Evolutionary conservation across 2,797 vertebrate genomes (phyloP).

Genomic region (Melanotaenia parkinsoni): DNA sequence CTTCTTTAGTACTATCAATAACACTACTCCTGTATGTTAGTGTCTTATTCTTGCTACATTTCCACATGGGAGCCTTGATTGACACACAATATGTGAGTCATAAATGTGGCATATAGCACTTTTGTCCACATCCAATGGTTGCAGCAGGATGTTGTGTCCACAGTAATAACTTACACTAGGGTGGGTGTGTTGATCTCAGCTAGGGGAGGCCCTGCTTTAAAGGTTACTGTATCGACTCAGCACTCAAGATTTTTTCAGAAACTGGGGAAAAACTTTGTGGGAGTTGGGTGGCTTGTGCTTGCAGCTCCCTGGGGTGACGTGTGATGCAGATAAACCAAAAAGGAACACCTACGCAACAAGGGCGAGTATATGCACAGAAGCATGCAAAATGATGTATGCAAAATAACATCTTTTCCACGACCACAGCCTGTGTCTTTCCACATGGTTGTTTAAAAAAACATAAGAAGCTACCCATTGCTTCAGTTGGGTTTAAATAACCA

Average conservation of each 20-base stretch:
- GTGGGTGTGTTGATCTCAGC: constrained; percentile 47
- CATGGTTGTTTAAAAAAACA: too few species aligned
- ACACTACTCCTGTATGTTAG: constrained; percentile 1
- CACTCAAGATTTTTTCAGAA: constrained; percentile 44
- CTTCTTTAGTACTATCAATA: constrained; percentile 9
- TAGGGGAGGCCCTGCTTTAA: constrained; percentile 44
- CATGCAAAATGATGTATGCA: not conserved
- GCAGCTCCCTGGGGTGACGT: constrained; percentile 37
- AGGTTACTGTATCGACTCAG: constrained; percentile 71
- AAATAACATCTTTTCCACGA: too few species aligned
- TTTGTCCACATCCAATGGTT: constrained; percentile 18
- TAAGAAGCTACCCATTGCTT: too few species aligned
- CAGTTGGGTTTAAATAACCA: too few species aligned
- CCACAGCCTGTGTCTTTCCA: too few species aligned
- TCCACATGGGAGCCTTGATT: constrained; percentile 17
- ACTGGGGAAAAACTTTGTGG: constrained; percentile 36
- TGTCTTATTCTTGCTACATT: constrained; percentile 11
- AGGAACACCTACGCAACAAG: constrained; percentile 22
- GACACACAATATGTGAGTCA: constrained; percentile 10
- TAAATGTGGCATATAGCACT: constrained; percentile 30
- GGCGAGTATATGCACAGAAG: constrained; percentile 2
- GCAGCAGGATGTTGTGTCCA: constrained; percentile 33
- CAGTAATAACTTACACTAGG: constrained; percentile 60
- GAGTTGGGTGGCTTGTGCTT: constrained; percentile 1
- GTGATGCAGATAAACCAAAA: constrained; percentile 39